phyloP scores from a whole-genome alignment of 2,888 invertebrate genomes.

The Tachystola acroxantha region DNA sequence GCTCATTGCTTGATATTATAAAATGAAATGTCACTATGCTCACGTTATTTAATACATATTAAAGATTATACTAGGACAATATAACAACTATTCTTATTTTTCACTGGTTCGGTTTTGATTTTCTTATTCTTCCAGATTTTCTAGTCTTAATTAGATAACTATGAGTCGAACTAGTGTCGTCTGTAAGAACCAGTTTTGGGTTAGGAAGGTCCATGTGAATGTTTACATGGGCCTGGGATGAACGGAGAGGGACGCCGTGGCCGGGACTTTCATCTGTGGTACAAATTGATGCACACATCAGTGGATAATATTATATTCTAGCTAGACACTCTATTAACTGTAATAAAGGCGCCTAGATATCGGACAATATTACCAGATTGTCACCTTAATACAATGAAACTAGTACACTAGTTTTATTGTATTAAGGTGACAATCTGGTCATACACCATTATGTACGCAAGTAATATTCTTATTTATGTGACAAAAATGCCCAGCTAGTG shows the following conservation, averaged over 20 bases:
- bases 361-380: no score
- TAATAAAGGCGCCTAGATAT: no score
- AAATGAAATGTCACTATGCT: conserved; percentile 22
- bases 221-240: conserved; percentile 55
- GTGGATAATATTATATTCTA: neutral
- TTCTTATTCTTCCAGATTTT: conserved; percentile 30
- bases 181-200: conserved; percentile 16
- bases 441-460: no score
- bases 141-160: conserved; percentile 45
- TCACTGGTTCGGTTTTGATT: conserved; percentile 24
- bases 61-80: conserved; percentile 19
- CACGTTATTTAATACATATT: conserved; percentile 26
- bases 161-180: conserved; percentile 19
- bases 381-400: no score
- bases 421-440: no score
- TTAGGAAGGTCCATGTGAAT: conserved; percentile 37
- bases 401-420: no score
- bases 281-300: conserved; percentile 11
- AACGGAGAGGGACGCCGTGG: conserved; percentile 45
- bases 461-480: no score
- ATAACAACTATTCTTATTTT: conserved; percentile 14
- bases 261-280: conserved; percentile 39
- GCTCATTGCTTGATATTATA: conserved; percentile 43
- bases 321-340: no score
- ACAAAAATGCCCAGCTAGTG: no score